These are phyloP conservation scores for Micrastur ruficollis DNA, from an alignment of 2,797 vertebrate genomes.

Conservation along the genomic window DNA sequence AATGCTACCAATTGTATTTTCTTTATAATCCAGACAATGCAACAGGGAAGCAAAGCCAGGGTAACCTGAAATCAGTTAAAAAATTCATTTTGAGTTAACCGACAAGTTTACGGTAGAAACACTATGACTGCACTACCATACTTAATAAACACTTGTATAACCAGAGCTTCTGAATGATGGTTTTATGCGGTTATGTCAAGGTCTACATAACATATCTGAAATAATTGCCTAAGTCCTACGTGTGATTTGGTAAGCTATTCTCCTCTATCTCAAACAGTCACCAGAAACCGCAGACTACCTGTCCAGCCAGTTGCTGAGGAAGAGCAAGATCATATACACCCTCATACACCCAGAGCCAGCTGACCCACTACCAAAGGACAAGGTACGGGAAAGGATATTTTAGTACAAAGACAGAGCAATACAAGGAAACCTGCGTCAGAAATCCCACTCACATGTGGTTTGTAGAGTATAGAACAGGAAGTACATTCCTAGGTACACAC, in stretches of 20 bases:
- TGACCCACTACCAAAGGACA: not conserved
- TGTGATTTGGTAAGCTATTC: not conserved
- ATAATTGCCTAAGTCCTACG: rapidly evolving
- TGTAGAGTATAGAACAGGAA: not conserved
- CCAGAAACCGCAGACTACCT: not conserved
- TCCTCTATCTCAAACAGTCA: not conserved
- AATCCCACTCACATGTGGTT: not conserved
- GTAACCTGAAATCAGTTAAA: not conserved
- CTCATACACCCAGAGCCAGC: not conserved
- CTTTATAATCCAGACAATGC: not conserved
- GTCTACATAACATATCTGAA: not conserved
- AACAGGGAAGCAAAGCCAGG: not conserved
- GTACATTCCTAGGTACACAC: not conserved
- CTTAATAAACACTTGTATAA: not conserved
- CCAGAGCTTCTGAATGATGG: not conserved
- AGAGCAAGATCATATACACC: not conserved
- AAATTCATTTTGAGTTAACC: not conserved
- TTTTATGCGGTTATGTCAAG: not conserved
- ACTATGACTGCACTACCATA: not conserved
- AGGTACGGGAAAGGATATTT: not conserved
- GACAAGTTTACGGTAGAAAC: not conserved
- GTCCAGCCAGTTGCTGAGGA: not conserved
- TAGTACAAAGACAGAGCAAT: not conserved
- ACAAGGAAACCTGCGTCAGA: not conserved
- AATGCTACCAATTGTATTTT: not conserved